Percentiles rank a stretch among this genome's conserved stretches.
Evolutionary conservation across 2,797 vertebrate genomes (phyloP).

Genomic region (Coracias cyanogaster): DNA sequence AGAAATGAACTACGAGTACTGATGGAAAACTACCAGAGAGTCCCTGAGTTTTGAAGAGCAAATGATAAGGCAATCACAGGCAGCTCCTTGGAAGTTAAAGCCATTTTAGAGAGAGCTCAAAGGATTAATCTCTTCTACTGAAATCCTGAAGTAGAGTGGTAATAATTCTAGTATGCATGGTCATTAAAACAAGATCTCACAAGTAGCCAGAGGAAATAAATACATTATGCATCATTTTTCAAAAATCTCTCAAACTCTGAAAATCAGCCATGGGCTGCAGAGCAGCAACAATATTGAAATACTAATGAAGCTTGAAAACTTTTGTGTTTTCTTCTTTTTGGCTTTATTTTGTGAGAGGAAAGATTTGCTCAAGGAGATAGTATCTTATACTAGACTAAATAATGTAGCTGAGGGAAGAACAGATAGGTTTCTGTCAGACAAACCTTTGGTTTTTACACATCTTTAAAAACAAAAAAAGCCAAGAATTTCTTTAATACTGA

Average conservation of each 20-base stretch:
- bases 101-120: slow-evolving; percentile 33
- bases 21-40: not conserved
- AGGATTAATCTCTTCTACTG: slow-evolving; percentile 52
- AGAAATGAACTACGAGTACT: slow-evolving; percentile 39
- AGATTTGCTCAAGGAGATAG: not conserved
- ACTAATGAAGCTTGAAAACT: slow-evolving; percentile 24
- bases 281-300: slow-evolving; percentile 25
- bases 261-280: not conserved
- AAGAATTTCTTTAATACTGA: not conserved
- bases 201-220: slow-evolving; percentile 58
- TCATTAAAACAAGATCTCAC: slow-evolving; percentile 61
- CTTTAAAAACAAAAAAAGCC: not conserved
- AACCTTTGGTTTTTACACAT: not conserved
- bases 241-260: slow-evolving; percentile 7
- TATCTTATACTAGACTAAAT: not conserved
- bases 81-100: slow-evolving; percentile 28
- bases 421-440: not conserved
- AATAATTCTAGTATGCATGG: slow-evolving; percentile 43
- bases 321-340: not conserved
- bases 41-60: slow-evolving; percentile 25
- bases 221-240: slow-evolving; percentile 9
- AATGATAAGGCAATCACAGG: slow-evolving; percentile 34
- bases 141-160: slow-evolving; percentile 20
- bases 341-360: not conserved
- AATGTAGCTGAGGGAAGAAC: not conserved